Conservation (phyloP, 2,113 vertebrate genomes). For the Brevimyrus niger region DNA sequence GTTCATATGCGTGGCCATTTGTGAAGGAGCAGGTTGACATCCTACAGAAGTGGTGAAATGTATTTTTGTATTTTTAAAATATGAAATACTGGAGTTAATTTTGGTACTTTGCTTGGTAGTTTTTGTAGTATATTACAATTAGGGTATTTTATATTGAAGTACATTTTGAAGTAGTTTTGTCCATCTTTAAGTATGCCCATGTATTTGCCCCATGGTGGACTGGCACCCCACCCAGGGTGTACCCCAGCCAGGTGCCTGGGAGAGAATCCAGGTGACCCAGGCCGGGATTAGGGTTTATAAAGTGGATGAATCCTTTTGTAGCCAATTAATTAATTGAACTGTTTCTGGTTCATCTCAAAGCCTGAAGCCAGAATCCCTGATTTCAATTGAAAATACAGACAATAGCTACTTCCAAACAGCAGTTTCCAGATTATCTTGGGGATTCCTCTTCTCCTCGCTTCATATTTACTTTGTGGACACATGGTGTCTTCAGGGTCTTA, state of each 20-base stretch:
- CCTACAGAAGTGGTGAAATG: not conserved
- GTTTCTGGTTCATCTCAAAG: not conserved
- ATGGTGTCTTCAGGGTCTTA: not conserved
- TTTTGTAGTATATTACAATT: not conserved
- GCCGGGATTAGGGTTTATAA: not conserved
- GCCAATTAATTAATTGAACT: not conserved
- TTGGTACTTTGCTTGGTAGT: not conserved
- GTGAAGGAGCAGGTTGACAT: not conserved
- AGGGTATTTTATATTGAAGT: not conserved
- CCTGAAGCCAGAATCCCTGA: not conserved
- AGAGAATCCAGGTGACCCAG: not conserved
- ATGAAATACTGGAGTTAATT: not conserved
- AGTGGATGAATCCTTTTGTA: not conserved
- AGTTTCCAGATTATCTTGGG: conserved; percentile 9
- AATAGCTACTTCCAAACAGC: conserved; percentile 5
- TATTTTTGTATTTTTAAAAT: not conserved
- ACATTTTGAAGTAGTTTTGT: not conserved
- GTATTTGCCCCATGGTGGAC: not conserved
- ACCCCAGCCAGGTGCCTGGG: not conserved
- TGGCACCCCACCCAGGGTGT: not conserved
- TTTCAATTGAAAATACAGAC: not conserved
- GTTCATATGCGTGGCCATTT: not conserved
- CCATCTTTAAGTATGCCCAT: not conserved
- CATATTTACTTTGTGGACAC: not conserved
- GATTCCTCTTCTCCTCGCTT: not conserved